phyloP scores from a whole-genome alignment of 2,888 invertebrate genomes.

The Ormia ochracea region DNA sequence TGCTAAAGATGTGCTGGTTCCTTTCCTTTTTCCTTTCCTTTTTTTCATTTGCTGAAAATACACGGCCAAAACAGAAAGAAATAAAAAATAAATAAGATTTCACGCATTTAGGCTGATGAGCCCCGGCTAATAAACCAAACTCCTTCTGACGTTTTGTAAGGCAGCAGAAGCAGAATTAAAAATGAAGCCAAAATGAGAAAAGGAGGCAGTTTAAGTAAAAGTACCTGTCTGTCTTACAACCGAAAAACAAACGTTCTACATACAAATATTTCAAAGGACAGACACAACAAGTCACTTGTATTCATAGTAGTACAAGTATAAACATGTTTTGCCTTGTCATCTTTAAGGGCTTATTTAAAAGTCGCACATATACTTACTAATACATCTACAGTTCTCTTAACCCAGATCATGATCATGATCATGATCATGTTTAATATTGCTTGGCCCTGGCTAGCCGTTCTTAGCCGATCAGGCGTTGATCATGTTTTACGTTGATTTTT shows the following conservation, averaged over 20 bases:
- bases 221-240: conserved; percentile 50
- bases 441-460: conserved; percentile 55
- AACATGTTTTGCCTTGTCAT: conserved; percentile 39
- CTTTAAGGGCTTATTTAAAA: conserved; percentile 35
- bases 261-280: neutral
- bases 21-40: neutral
- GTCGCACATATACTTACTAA: conserved; percentile 4
- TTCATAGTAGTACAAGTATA: conserved; percentile 30
- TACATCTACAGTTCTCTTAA: neutral
- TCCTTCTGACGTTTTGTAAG: conserved; percentile 42
- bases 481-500: conserved; percentile 77
- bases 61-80: neutral
- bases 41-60: neutral
- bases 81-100: too few relatives aligned
- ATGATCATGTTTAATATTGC: conserved; percentile 68
- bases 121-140: conserved; percentile 53
- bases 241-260: conserved; percentile 33
- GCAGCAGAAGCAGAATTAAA: neutral
- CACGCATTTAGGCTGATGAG: conserved; percentile 59
- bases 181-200: neutral
- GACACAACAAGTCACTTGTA: conserved; percentile 3
- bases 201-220: conserved; percentile 29
- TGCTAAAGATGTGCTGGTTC: neutral
- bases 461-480: conserved; percentile 72
- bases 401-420: conserved; percentile 68